Base-by-base conservation (phyloP, 1,140 invertebrate genomes). In the Drosophila rhopaloa region DNA sequence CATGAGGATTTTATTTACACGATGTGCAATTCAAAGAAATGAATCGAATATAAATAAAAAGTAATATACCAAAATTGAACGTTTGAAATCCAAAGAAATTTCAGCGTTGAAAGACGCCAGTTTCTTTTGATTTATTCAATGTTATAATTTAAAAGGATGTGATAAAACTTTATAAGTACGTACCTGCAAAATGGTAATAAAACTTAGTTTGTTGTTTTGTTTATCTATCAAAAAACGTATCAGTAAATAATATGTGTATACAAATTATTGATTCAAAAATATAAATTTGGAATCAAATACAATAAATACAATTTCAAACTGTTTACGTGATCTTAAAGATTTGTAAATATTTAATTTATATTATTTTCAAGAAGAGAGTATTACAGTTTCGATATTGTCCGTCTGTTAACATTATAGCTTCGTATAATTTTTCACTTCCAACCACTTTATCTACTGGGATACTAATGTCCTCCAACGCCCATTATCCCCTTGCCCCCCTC, bases 371-470 rank as follows among this genome's bases (percentile, higher is more conserved):
- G 9, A 37, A 38, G 7, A 60, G 57, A 46, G 61, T 35, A 74
- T 74, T 74, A 7, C 19, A 40, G 41, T 14, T 24, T 43, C 47
- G 10, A 19, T 35, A 66, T 47, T 55, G 66, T 67, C 32, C 41
- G 35, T 16, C 38, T 53, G 43, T 38, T 46, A 67, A 38, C 66
- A 47, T 35, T 55, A 40, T 32, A 35, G 46, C 32, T 59, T 72
- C 76, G 76, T 16, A 79, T 53, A 59, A 75, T 71, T 61, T 60
- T 70, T 77, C 68, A 65, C 60, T 68, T 77, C 44, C 61, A 57
- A 79, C 56, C 63, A 51, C 76, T 83, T 76, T 79, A 83, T 83
- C 81, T 79, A 72, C 80, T 79, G 65, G 53, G 65, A 70, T 65
- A 62, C 78, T 75, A 75, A 75, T 76, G 73, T 76, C 60, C 67